Base-by-base conservation (phyloP, 2,888 invertebrate species). In the Rhimphoctona megacephalus region DNA sequence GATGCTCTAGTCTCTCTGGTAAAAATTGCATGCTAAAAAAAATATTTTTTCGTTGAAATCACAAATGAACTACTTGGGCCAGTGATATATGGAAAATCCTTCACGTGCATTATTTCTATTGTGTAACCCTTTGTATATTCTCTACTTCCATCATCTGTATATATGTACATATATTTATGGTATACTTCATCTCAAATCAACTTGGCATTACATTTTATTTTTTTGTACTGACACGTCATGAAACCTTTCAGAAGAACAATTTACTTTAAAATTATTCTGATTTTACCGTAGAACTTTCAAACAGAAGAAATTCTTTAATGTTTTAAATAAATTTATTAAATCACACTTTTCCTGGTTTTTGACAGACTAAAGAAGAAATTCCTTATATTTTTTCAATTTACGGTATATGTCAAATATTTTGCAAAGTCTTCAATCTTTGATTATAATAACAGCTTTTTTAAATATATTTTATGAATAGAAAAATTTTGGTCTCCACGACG, bases 41-140 rank as follows among this genome's bases (percentile, higher is more conserved):
- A 39, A 57, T 46, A 30, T 17, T 11, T 30, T 1, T n/a, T 54
- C 54, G 36, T 52, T 5, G 46, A 57, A 67, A 39, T 66, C 30
- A 73, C 54, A 46, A 66, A 19, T 54, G 30, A 61, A 64, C 25
- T 19, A 52, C 1, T 7, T 25, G 54, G 49, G n/a, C 64, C 74
- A 69, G 84, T 67, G 79, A 79, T 72, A 80, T 80, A 67, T 69
- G 54, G 64, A 64, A 70, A 72, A 78, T 57, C 77, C 74, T 39
- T 84, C 81, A 79, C 81, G 86, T 78, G 86, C 84, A 86, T 79
- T 86, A 70, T 84, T 78, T 82, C 76, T 85, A 72, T 85, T 85
- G 79, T 85, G 79, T 87, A 72, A 79, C 74, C 81, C 86, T 67
- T 78, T 86, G 73, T 84, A 78, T 73, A 84, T 73, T 84, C 77